These are phyloP conservation scores for Drosophila funebris DNA, from an alignment of 1,140 invertebrate genomes.

Conservation along the genomic window DNA sequence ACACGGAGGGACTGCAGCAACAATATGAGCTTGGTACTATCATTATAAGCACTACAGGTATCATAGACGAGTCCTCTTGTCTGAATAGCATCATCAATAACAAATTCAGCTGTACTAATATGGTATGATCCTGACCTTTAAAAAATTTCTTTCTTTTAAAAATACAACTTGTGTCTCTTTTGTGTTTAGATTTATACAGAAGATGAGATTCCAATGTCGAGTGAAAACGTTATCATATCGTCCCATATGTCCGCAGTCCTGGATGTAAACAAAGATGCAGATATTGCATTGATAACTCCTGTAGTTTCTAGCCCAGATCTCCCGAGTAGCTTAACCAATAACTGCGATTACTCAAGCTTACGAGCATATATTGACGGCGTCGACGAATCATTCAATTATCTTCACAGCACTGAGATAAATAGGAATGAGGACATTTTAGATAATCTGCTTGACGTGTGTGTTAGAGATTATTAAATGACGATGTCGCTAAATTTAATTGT, in stretches of 20 bases:
- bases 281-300: constrained; percentile 7
- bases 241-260: constrained; percentile 30
- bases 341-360: constrained; percentile 50
- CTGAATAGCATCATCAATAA: constrained; percentile 36
- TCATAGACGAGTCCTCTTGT: constrained; percentile 21
- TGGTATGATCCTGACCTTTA: constrained; percentile 3
- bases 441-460: constrained; percentile 69
- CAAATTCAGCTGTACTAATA: constrained; percentile 37
- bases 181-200: constrained; percentile 44
- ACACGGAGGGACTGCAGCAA: constrained; percentile 30
- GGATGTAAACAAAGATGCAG: constrained; percentile 19
- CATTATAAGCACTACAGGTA: constrained; percentile 38
- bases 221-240: constrained; percentile 42
- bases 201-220: constrained; percentile 30
- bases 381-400: constrained; percentile 65
- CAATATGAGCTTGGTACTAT: constrained; percentile 60
- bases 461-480: constrained; percentile 56
- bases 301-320: constrained; percentile 16
- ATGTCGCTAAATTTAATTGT: constrained; percentile 17
- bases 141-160: neutral
- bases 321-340: constrained; percentile 28
- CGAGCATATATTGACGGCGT: constrained; percentile 60
- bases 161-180: neutral
- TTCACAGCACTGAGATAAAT: constrained; percentile 46
- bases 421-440: constrained; percentile 67